These are phyloP conservation scores for Polyommatus iphigenia DNA, from an alignment of 2,888 invertebrate genomes.

Conservation along the genomic window DNA sequence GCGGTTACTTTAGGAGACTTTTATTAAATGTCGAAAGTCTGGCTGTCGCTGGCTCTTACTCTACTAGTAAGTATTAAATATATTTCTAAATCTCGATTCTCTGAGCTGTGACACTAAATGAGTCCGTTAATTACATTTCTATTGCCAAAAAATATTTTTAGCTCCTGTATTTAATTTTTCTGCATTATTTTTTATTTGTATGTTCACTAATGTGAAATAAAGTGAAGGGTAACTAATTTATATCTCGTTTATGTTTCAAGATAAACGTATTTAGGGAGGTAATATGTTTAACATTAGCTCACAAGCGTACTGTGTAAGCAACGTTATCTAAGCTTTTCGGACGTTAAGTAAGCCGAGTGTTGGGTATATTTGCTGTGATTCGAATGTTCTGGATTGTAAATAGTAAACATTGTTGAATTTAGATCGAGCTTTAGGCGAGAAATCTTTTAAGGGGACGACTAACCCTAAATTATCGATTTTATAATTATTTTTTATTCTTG, in stretches of 20 bases:
- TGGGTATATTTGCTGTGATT: background rate
- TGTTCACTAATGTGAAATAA: background rate
- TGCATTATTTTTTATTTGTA: background rate
- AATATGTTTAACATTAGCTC: background rate
- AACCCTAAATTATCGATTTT: too few relatives aligned
- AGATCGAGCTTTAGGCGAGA: background rate
- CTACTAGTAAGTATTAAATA: background rate
- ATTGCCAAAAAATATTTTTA: background rate
- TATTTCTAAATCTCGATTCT: background rate
- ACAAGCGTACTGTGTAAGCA: slow-evolving; percentile 5
- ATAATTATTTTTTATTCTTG: too few relatives aligned
- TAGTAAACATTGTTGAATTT: slow-evolving; percentile 10
- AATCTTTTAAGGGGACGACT: background rate
- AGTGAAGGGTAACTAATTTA: background rate
- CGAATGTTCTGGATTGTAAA: slow-evolving; percentile 2
- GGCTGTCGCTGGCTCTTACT: too few relatives aligned
- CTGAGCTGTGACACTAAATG: background rate
- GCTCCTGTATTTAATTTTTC: background rate
- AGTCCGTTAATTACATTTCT: background rate
- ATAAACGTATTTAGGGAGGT: background rate
- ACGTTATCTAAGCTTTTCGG: slow-evolving; percentile 8
- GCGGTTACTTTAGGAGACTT: too few relatives aligned
- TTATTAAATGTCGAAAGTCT: too few relatives aligned
- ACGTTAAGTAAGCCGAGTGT: slow-evolving; percentile 10
- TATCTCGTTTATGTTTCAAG: background rate